Evolutionary conservation across 2,113 vertebrate genomes (phyloP).

Genomic region (Morphnarchus princeps): DNA sequence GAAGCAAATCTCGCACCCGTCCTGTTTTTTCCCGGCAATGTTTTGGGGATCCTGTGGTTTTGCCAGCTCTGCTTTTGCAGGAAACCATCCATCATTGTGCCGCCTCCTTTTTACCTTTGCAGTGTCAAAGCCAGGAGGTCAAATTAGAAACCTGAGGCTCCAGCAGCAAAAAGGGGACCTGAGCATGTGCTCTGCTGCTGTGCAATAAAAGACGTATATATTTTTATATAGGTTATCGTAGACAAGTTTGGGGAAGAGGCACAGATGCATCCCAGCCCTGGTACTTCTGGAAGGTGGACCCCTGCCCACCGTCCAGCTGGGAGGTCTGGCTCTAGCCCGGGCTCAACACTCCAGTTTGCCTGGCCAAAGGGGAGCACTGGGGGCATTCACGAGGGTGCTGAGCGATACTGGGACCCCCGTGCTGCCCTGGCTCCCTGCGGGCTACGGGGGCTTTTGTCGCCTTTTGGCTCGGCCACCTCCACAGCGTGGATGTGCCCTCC

Average conservation of each 20-base stretch:
- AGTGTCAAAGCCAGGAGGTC: neutral
- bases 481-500: neutral
- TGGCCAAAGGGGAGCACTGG: neutral
- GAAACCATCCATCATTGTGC: accelerated
- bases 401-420: accelerated
- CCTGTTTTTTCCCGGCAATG: neutral
- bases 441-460: neutral
- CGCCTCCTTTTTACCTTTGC: neutral
- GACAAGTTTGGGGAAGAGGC: neutral
- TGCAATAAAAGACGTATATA: neutral
- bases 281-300: neutral
- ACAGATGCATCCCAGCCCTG: neutral
- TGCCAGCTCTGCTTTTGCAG: neutral
- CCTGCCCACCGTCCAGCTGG: neutral
- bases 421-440: accelerated
- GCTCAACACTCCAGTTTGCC: neutral
- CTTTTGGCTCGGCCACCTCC: neutral
- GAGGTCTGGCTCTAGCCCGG: neutral
- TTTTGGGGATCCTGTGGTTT: neutral
- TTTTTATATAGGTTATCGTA: neutral
- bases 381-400: neutral
- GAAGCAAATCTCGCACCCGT: neutral
- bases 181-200: neutral
- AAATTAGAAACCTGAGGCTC: neutral
- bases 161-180: neutral